These are phyloP conservation scores for Drosophila sechellia DNA, from an alignment of 1,140 invertebrate genomes.

Conservation along the genomic window DNA sequence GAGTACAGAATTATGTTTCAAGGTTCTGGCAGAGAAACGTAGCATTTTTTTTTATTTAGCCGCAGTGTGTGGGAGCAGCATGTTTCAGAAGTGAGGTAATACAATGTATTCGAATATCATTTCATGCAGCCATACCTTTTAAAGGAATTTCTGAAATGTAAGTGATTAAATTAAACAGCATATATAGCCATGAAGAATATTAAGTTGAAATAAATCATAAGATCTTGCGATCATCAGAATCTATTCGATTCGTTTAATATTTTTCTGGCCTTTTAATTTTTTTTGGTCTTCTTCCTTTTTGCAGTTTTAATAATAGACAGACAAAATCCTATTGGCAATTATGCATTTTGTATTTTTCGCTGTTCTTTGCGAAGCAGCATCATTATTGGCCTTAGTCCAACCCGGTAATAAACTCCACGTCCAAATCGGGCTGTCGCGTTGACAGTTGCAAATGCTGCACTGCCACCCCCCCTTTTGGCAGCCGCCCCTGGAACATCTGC, in stretches of 20 bases:
- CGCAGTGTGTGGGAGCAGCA: constrained; percentile 15
- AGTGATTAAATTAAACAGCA: too few relatives aligned
- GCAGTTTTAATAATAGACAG: constrained; percentile 27
- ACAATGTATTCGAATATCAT: background rate
- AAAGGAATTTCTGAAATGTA: too few relatives aligned
- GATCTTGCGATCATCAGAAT: background rate
- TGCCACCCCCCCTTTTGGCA: background rate
- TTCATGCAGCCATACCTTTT: too few relatives aligned
- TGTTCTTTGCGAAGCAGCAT: constrained; percentile 16
- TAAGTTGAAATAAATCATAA: too few relatives aligned
- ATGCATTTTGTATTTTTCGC: constrained; percentile 23
- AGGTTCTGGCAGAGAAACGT: constrained; percentile 40
- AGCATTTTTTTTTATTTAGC: background rate
- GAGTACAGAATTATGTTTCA: constrained; percentile 55
- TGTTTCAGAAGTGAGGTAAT: constrained; percentile 23
- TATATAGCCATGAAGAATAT: too few relatives aligned
- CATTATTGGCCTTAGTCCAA: constrained; percentile 75
- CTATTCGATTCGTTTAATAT: background rate
- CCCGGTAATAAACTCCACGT: constrained; percentile 68
- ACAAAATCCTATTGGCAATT: constrained; percentile 33
- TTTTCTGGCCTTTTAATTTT: background rate
- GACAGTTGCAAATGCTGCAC: constrained; percentile 79
- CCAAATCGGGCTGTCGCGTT: constrained; percentile 65
- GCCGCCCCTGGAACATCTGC: constrained; percentile 16
- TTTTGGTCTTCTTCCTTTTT: background rate